Conservation (phyloP, 2,888 invertebrate species). For the Rapana venosa region DNA sequence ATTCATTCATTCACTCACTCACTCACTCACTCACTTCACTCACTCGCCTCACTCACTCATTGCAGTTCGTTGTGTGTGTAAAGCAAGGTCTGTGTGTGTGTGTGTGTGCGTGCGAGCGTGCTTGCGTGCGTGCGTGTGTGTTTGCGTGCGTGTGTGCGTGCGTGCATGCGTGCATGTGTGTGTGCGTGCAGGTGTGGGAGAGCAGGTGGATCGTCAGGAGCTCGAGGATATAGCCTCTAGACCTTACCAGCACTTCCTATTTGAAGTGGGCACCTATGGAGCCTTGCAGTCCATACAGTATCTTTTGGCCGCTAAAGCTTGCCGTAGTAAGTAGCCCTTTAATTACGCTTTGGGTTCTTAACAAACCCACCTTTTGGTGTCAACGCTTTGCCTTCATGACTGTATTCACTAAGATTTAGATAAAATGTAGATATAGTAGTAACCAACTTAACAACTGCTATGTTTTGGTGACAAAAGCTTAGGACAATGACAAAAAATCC, state of each 20-base stretch:
- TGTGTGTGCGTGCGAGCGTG: neutral
- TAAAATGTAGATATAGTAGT: too few relatives aligned
- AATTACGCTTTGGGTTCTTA: too few relatives aligned
- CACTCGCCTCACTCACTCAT: too few relatives aligned
- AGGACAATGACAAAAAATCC: too few relatives aligned
- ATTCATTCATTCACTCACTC: too few relatives aligned
- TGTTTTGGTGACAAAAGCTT: too few relatives aligned
- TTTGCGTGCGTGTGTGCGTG: neutral
- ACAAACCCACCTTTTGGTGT: too few relatives aligned
- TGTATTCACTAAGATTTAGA: too few relatives aligned
- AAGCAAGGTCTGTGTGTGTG: neutral
- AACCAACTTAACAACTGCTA: too few relatives aligned
- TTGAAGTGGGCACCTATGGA: slow-evolving; percentile 15
- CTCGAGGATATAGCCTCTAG: slow-evolving; percentile 22
- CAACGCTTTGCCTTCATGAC: too few relatives aligned
- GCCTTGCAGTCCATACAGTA: slow-evolving; percentile 5
- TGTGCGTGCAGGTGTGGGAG: neutral
- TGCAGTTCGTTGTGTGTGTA: too few relatives aligned
- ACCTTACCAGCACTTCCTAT: neutral
- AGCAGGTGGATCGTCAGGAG: neutral
- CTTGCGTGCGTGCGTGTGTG: neutral
- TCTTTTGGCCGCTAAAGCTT: neutral
- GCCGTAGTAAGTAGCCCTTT: neutral
- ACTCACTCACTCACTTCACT: too few relatives aligned
- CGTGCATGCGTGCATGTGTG: neutral